phyloP scores from a whole-genome alignment of 2,113 vertebrate genomes.

The Ramphastos sulfuratus region DNA sequence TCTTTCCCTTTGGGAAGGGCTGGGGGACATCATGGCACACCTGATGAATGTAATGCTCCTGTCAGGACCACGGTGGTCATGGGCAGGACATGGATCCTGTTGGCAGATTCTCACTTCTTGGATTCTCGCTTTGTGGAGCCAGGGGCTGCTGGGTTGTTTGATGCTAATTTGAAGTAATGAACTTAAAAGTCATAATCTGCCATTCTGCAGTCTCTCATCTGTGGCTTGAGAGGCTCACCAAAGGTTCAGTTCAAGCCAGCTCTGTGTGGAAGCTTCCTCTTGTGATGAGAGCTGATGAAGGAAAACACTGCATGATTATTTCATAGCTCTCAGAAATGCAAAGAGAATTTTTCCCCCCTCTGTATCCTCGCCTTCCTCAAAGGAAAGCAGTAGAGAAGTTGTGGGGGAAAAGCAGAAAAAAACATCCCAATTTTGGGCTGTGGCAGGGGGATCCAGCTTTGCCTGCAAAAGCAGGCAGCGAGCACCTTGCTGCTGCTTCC shows the following conservation, averaged over 20 bases:
- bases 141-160: neutral
- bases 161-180: constrained; percentile 65
- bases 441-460: neutral
- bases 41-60: neutral
- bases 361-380: neutral
- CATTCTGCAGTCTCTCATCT: constrained; percentile 15
- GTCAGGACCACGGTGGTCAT: neutral
- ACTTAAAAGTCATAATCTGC: constrained; percentile 57
- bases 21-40: too few species aligned
- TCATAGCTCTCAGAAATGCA: neutral
- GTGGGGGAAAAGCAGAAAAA: neutral
- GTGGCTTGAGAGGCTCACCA: neutral
- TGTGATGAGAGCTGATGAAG: neutral
- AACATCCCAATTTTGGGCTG: neutral
- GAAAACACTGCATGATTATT: neutral
- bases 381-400: neutral
- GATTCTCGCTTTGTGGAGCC: neutral
- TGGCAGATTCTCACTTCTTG: too few species aligned
- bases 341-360: neutral
- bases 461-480: neutral
- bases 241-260: constrained; percentile 26
- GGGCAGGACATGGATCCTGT: neutral
- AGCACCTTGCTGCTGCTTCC: too few species aligned
- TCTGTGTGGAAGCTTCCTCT: constrained; percentile 13
- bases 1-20: neutral